Base-by-base conservation (phyloP, 1,140 invertebrate genomes). In the Achroia grisella region DNA sequence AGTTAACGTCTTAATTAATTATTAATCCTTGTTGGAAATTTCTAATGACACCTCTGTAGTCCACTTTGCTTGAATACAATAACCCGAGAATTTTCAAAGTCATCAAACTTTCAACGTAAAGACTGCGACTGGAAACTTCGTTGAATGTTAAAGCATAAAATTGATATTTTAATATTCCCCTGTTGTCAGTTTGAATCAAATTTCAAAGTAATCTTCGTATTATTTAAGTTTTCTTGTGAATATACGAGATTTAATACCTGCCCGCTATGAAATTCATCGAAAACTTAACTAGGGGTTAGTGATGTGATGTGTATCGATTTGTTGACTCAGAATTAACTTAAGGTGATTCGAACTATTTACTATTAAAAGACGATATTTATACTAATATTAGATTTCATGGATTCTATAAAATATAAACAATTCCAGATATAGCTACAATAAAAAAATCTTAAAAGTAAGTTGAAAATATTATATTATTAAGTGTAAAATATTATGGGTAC, bases 141-240 rank as follows among this genome's bases (percentile, higher is more conserved):
- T 32, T 32, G 41, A 31, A 52, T 48, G 44, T 39, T 49, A 40
- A 49, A 44, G 53, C 53, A 28, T 48, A 49, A 62, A 66, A 62
- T 62, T 62, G 56, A 55, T 54, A 60, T 66, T 59, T 51, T 55
- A 66, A 60, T 62, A 60, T 60, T 52, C 56, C 34, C 48, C 17
- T 23, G 17, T 56, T 53, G 59, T 55, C 51, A 46, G 17, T 58
- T 54, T 51, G 46, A 62, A 60, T 62, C 53, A 57, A 62, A 62
- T 62, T 66, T 52, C 49, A 40, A 57, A 66, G 56, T 58, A 56
- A 62, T 58, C 52, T 59, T 54, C 33, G 49, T 33, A 58, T 52
- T 57, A 55, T 60, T 56, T 53, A 61, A 62, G 44, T 61, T 58
- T 49, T 35, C 41, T 44, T 36, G 12, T 42, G 39, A 50, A 36